Evolutionary conservation across 2,888 invertebrate species (phyloP).

Genomic region (Yponomeuta cagnagella): DNA sequence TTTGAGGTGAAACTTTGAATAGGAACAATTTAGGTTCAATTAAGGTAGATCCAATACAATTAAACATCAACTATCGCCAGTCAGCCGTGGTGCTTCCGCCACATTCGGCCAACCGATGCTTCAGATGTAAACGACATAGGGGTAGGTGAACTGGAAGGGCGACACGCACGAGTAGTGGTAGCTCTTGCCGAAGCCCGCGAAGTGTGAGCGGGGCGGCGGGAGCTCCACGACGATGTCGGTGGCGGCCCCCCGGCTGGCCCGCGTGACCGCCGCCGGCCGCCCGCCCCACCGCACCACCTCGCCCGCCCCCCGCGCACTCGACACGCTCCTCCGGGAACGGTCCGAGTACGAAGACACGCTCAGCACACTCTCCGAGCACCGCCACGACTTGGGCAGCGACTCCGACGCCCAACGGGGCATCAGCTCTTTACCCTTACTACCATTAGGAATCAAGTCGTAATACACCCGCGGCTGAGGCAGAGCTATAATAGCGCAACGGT

Average conservation of each 20-base stretch:
- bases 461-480: constrained; percentile 60
- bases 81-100: too few species aligned
- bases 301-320: constrained; percentile 36
- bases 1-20: too few species aligned
- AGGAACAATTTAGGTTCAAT: too few species aligned
- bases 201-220: constrained; percentile 68
- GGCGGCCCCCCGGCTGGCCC: constrained; percentile 40
- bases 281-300: constrained; percentile 33
- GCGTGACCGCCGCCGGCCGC: constrained; percentile 28
- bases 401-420: constrained; percentile 61
- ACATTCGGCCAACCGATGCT: constrained; percentile 10
- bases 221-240: constrained; percentile 64
- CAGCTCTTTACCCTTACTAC: constrained; percentile 42
- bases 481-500: constrained; percentile 67
- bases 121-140: constrained; percentile 68
- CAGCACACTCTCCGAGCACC: constrained; percentile 61
- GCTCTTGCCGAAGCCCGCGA: constrained; percentile 70
- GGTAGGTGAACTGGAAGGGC: constrained; percentile 69
- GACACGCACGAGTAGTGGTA: constrained; percentile 74
- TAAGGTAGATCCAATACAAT: too few species aligned
- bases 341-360: constrained; percentile 42
- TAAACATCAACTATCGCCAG: too few species aligned
- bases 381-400: constrained; percentile 62
- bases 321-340: constrained; percentile 42
- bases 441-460: constrained; percentile 52